These are phyloP conservation scores for Physocephala rufipes DNA, from an alignment of 2,888 invertebrate genomes.

Conservation along the genomic window DNA sequence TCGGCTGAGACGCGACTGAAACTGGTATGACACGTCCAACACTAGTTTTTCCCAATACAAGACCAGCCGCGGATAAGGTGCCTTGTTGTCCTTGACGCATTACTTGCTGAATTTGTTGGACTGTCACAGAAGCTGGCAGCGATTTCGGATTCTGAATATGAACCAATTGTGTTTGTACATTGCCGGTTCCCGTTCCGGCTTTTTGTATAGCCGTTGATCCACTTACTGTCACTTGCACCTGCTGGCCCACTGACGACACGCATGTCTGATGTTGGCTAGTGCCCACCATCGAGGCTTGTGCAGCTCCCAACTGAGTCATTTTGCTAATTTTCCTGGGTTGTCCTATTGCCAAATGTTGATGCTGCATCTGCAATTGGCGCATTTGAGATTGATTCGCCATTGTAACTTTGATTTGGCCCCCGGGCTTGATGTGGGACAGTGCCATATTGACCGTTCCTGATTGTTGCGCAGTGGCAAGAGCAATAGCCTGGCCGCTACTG, in stretches of 20 bases:
- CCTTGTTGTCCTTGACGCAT: constrained; percentile 72
- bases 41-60: constrained; percentile 71
- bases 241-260: constrained; percentile 9
- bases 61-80: constrained; percentile 61
- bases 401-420: constrained; percentile 67
- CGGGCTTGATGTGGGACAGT: constrained; percentile 63
- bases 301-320: constrained; percentile 68
- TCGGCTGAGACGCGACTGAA: constrained; percentile 69
- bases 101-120: constrained; percentile 80
- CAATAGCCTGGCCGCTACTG: constrained; percentile 19
- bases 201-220: constrained; percentile 53
- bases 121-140: constrained; percentile 72
- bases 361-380: constrained; percentile 72
- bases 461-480: constrained; percentile 34
- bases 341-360: constrained; percentile 67
- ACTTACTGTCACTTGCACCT: constrained; percentile 16
- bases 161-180: constrained; percentile 75
- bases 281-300: constrained; percentile 36
- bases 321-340: constrained; percentile 71
- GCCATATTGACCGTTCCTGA: constrained; percentile 63
- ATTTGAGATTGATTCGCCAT: constrained; percentile 73
- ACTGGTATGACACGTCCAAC: constrained; percentile 75
- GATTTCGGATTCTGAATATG: constrained; percentile 72
- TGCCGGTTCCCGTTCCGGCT: constrained; percentile 55
- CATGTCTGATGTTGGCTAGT: constrained; percentile 47